Evolutionary conservation across 2,888 invertebrate species (phyloP), one percentile per base, ranked within the genome.

Genomic region (Cantharis lateralis): DNA sequence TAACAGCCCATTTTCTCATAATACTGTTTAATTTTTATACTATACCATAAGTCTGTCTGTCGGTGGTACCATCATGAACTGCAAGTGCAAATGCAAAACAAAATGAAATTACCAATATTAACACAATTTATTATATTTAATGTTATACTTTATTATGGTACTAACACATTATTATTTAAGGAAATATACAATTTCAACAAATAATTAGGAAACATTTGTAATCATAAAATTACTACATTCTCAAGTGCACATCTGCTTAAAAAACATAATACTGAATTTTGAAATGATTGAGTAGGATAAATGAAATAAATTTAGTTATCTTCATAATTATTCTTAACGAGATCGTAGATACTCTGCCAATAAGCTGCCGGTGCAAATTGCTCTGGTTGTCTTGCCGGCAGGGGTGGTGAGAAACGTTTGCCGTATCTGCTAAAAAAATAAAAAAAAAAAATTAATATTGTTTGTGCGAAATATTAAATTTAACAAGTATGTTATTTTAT

Each of bases 351-450:
- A 48, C 78, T 76, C 61, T 76, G 71, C 76, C 71, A 71, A 10
- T 66, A 66, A 62, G 76, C 71, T 72, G 74, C 75, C 10, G 76
- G 75, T 68, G 72, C 20, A 64, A 71, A 68, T 63, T 76, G 74
- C 10, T 72, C 66, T 24, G 72, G 78, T n/a, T 76, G 70, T 70
- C 74, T 75, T 63, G 68, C 72, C 3, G 72, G 15, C 9, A 64
- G 24, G 15, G 76, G 24, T 15, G 74, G 62, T 11, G 72, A 78
- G 62, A 76, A 78, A 26, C 81, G 77, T 70, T 81, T 81, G 26
- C 81, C 81, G 69, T 79, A 81, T 69, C 81, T 80, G 78, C 64
- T 75, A 72, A 81, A 70, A 78, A 63, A 71, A 13, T 18, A n/a
- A 10, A 13, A 13, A 66, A 20, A 64, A 20, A 70, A 71, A 68